Evolutionary conservation across 2,888 invertebrate species (phyloP), one percentile per base, ranked within the genome.

Genomic region (Apantesis nais): DNA sequence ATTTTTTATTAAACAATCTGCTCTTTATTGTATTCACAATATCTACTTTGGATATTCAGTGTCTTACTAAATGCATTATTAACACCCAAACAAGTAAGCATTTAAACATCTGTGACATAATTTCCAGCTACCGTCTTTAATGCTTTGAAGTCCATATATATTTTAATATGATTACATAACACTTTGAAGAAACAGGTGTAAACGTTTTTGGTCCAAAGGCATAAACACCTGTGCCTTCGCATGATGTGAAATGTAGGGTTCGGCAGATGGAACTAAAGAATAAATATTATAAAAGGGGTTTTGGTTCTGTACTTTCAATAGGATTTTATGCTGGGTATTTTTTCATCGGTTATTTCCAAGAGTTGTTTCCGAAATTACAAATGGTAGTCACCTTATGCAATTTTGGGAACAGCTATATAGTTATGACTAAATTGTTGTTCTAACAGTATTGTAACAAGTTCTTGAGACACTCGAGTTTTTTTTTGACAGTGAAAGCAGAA

Each of bases 121-220:
- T 67, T 72, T 58, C 44, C 52, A 48, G 34, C n/a, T 71, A 66
- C 66, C 70, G 34, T 75, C 65, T 72, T 61, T 65, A 78, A 66
- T 44, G 25, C 70, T 70, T 70, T 71, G 75, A 78, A 80, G 80
- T 78, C 68, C 66, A 64, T 62, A 76, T n/a, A 55, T 64, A 66
- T 78, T 78, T 73, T 66, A 69, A 69, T 74, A 39, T 68, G 70
- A 68, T 78, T 77, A 73, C 68, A n/a, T 71, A 73, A 75, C 66
- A 62, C n/a, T 39, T 62, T 72, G 31, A 68, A 67, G 64, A 66
- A 63, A 74, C 78, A 80, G 75, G 76, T 80, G 81, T 71, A 48
- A 41, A 12, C 29, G 67, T 73, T 75, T 77, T 63, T 72, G 69
- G 74, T 72, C 65, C 68, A 74, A 69, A 74, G 67, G 71, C 48